A percentile compares a stretch with the other conserved stretches of the same genome.
These are phyloP conservation scores for Fragum fragum DNA, from an alignment of 2,888 invertebrate genomes.

Conservation along the genomic window DNA sequence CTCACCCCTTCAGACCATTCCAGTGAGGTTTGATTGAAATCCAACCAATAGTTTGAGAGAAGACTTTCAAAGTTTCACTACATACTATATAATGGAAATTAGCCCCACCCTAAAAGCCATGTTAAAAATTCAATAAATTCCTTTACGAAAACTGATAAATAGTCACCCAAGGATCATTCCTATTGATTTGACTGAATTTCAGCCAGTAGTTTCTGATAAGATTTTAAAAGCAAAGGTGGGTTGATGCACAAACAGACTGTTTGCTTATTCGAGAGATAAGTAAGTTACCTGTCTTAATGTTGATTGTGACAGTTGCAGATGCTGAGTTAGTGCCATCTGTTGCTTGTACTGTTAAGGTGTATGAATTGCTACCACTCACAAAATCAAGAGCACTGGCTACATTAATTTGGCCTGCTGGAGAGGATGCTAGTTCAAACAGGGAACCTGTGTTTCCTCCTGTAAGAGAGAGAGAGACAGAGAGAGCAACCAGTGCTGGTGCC, in stretches of 20 bases:
- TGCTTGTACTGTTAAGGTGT: constrained; percentile 22
- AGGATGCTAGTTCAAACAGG: constrained; percentile 13
- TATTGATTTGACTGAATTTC: too few species aligned
- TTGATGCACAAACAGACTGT: too few species aligned
- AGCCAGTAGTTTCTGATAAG: too few species aligned
- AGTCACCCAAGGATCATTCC: neutral
- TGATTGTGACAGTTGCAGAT: neutral
- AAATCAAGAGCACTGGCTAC: neutral
- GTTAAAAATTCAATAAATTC: too few species aligned
- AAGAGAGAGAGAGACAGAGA: too few species aligned
- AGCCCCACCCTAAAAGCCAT: too few species aligned
- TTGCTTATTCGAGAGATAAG: too few species aligned
- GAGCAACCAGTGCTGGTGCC: too few species aligned
- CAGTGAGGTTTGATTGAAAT: neutral
- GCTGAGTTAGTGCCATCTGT: constrained; percentile 5
- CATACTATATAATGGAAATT: too few species aligned
- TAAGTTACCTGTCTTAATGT: constrained; percentile 31
- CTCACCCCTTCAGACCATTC: too few species aligned
- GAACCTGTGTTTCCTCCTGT: constrained; percentile 21
- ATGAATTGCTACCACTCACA: neutral
- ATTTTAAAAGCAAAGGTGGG: neutral
- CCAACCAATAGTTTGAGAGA: neutral
- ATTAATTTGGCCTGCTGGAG: constrained; percentile 1
- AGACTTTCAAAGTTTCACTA: too few species aligned
- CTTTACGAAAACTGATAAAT: too few species aligned